Percentiles rank a stretch among this genome's conserved stretches.
Conservation (phyloP, 64 coral and sea anemone species). For the Montipora foliosa region DNA sequence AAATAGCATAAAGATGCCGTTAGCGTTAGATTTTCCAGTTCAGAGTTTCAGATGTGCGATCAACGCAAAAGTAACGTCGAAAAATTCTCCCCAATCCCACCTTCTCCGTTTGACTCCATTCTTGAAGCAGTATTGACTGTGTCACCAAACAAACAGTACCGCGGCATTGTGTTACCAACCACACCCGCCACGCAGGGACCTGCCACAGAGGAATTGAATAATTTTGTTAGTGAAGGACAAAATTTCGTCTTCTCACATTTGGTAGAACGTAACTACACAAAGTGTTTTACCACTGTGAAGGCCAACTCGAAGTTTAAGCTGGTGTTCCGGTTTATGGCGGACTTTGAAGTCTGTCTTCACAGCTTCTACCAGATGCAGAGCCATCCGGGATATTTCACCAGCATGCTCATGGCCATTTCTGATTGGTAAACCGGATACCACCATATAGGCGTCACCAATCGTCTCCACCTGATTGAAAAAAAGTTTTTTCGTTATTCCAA, state of each 20-base stretch:
- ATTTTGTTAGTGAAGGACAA: too few relatives aligned
- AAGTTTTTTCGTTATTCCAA: not conserved
- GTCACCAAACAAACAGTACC: slow-evolving; percentile 97
- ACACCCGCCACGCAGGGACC: slow-evolving; percentile 98
- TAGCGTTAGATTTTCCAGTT: not conserved
- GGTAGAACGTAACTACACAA: too few relatives aligned
- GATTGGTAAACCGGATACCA: slow-evolving; percentile 95
- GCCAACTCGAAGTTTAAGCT: slow-evolving; percentile 91
- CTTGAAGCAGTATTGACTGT: slow-evolving; percentile 97
- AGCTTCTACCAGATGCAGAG: slow-evolving; percentile 89
- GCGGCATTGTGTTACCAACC: slow-evolving; percentile 97
- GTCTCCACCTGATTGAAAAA: slow-evolving; percentile 84
- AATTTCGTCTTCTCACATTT: too few relatives aligned
- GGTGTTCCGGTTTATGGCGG: slow-evolving; percentile 92
- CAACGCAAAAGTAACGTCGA: too few relatives aligned
- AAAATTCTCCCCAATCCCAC: not conserved
- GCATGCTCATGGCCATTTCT: slow-evolving; percentile 92
- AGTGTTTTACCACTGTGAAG: slow-evolving; percentile 86
- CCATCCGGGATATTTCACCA: slow-evolving; percentile 95
- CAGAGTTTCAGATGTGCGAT: not conserved
- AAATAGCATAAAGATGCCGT: not conserved
- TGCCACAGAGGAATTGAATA: not conserved
- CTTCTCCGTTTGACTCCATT: slow-evolving; percentile 99
- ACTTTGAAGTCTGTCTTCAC: slow-evolving; percentile 90
- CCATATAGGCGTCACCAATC: slow-evolving; percentile 99